phyloP scores from a whole-genome alignment of 2,888 invertebrate species.

The Piscicola geometra region DNA sequence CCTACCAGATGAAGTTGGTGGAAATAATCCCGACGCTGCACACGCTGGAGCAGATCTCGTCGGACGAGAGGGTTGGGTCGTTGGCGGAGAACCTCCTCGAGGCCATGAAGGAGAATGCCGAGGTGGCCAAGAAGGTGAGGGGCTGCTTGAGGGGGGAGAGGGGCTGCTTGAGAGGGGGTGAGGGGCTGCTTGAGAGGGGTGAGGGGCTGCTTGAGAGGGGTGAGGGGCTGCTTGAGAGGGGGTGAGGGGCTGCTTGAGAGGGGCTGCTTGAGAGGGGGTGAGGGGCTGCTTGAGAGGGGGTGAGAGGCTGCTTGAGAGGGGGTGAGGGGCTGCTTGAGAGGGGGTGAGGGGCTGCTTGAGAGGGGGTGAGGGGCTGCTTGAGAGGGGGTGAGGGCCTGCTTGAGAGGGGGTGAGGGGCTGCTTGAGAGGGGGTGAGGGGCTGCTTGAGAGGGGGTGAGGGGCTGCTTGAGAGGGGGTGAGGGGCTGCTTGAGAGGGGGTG shows the following conservation, averaged over 20 bases:
- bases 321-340: neutral
- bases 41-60: conserved; percentile 86
- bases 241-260: neutral
- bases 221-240: neutral
- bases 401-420: too few relatives aligned
- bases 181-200: neutral
- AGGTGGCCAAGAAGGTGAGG: conserved; percentile 53
- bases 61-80: conserved; percentile 92
- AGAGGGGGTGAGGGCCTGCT: too few relatives aligned
- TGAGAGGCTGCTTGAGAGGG: neutral
- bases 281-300: neutral
- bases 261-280: neutral
- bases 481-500: too few relatives aligned
- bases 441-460: too few relatives aligned
- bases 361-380: neutral
- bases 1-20: conserved; percentile 71
- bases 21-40: conserved; percentile 85
- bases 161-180: neutral
- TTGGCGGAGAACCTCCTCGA: conserved; percentile 87
- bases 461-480: too few relatives aligned
- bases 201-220: neutral
- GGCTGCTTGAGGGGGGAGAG: neutral
- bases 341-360: neutral
- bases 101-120: conserved; percentile 58
- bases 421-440: too few relatives aligned